Conservation (phyloP, 2,888 invertebrate species). For the Anthophora plumipes region DNA sequence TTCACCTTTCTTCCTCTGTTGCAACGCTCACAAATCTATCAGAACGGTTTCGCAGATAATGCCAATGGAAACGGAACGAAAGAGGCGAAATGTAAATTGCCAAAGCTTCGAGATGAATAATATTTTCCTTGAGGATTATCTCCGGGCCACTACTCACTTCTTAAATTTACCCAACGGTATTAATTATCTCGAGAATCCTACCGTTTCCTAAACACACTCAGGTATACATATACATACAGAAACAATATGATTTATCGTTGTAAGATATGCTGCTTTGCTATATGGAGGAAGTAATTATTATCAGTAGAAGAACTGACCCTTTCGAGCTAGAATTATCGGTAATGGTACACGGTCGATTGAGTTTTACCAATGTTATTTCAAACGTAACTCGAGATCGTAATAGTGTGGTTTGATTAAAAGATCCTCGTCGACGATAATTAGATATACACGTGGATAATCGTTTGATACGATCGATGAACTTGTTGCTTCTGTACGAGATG, state of each 20-base stretch:
- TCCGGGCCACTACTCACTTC: background rate
- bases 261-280: background rate
- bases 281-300: background rate
- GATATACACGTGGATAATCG: background rate
- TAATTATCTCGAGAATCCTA: background rate
- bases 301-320: background rate
- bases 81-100: background rate
- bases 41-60: constrained; percentile 5
- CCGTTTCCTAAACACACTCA: background rate
- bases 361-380: background rate
- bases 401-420: background rate
- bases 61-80: background rate
- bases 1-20: background rate
- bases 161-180: background rate
- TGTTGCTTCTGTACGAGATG: background rate
- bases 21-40: constrained; percentile 6
- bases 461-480: background rate
- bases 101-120: constrained; percentile 9
- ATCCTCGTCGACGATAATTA: background rate
- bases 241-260: background rate
- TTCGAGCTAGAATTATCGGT: background rate
- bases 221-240: too few species aligned
- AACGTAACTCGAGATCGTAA: background rate
- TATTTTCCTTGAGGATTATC: constrained; percentile 28
- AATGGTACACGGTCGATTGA: background rate